Evolutionary conservation across 2,888 invertebrate species (phyloP).

Genomic region (Brenthis ino): DNA sequence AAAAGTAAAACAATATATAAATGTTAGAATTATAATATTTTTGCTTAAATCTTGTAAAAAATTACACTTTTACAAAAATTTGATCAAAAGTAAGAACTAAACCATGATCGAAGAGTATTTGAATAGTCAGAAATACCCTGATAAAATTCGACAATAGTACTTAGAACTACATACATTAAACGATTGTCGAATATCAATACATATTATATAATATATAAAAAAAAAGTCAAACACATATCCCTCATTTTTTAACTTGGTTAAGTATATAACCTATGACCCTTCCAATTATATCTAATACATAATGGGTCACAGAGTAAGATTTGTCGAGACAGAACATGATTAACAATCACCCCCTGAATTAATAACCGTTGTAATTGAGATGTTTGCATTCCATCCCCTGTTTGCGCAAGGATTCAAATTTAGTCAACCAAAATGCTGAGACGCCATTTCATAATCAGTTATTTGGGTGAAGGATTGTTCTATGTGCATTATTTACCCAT

Average conservation of each 20-base stretch:
- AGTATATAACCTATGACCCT: constrained; percentile 10
- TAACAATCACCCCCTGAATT: constrained; percentile 67
- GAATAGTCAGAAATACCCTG: too few species aligned
- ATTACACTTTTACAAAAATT: too few species aligned
- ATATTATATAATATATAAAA: too few species aligned
- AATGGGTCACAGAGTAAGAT: constrained; percentile 35
- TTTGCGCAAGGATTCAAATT: constrained; percentile 71
- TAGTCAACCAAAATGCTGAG: constrained; percentile 75
- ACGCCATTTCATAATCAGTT: constrained; percentile 46
- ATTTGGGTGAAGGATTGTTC: constrained; percentile 36
- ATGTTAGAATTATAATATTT: too few species aligned
- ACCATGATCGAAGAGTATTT: too few species aligned
- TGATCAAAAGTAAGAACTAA: too few species aligned
- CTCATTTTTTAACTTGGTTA: background rate
- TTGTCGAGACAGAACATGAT: constrained; percentile 48
- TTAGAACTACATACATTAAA: too few species aligned
- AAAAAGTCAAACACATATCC: background rate
- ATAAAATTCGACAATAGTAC: too few species aligned
- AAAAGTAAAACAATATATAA: too few species aligned
- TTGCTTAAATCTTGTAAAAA: too few species aligned
- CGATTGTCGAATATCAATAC: too few species aligned
- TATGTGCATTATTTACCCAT: constrained; percentile 28
- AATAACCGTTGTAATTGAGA: constrained; percentile 79
- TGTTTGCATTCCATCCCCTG: constrained; percentile 64
- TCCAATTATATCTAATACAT: constrained; percentile 14